Percentiles rank a stretch among this genome's conserved stretches.
These are phyloP conservation scores for Momotus momota DNA, from an alignment of 2,797 vertebrate genomes.

Conservation along the genomic window DNA sequence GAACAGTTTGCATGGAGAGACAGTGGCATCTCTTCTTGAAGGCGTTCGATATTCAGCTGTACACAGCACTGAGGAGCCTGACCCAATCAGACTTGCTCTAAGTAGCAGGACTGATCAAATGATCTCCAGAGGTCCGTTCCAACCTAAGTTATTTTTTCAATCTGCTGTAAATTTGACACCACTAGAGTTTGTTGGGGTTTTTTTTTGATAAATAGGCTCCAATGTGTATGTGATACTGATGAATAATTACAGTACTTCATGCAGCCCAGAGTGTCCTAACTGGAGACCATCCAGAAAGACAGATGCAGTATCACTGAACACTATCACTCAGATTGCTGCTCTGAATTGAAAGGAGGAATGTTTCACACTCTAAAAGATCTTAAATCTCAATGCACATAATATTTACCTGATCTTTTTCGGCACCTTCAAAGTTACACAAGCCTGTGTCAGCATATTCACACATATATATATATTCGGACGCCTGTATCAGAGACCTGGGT, in stretches of 20 bases:
- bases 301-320: background rate
- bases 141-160: background rate
- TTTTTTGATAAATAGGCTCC: background rate
- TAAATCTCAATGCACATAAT: background rate
- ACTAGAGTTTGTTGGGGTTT: rapidly evolving
- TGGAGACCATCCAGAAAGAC: background rate
- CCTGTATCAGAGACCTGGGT: background rate
- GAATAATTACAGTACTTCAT: background rate
- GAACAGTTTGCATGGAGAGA: background rate
- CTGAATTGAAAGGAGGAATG: background rate
- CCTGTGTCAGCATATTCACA: background rate
- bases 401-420: background rate
- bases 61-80: background rate
- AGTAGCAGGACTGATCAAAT: background rate
- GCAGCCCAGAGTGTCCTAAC: background rate
- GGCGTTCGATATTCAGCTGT: background rate
- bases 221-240: background rate
- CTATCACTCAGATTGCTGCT: background rate
- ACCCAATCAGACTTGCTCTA: background rate
- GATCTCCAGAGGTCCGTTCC: background rate
- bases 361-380: background rate
- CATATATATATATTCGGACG: background rate
- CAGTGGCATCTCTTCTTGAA: background rate
- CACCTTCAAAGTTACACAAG: background rate
- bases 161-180: background rate